Base-by-base conservation (phyloP, 2,888 invertebrate genomes). In the Acrobasis repandana region DNA sequence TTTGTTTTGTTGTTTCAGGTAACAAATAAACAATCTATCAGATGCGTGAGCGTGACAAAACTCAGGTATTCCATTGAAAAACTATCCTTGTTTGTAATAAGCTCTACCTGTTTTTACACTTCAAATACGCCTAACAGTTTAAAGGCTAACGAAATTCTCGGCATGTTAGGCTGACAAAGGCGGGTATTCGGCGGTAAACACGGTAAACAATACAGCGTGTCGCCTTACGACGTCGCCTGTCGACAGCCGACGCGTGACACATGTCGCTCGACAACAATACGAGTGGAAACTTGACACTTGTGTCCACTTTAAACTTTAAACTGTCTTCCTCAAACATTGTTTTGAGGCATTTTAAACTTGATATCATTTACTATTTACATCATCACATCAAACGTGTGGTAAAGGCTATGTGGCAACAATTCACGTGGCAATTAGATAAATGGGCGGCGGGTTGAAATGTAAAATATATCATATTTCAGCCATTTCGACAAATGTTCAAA, bases 71-170 rank as follows among this genome's bases (percentile, higher is more conserved):
- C 14, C 18, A 38, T 18, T 38, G n/a, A 43, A 54, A 43, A 14
- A 54, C 34, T 11, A 34, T 51, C n/a, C 15, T 38, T 38, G 5
- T 34, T 50, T 50, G 20, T 20, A 28, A 15, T 51, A 28, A 11
- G 5, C 14, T 15, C 14, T 34, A 34, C 33, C 34, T 51, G 51
- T 28, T 50, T 50, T 50, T 15, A 43, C 15, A 38, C 54, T 20
- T 36, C 15, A 52, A 52, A 52, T 52, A 52, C 54, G 14, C 54
- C 38, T 54, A 54, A 54, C 18, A 54, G 54, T 54, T 54, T 38
- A 11, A 38, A 18, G 18, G 54, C 38, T 54, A 54, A 54, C 54
- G 38, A 16, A 38, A 54, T 38, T 38, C 54, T 34, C 9, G 18
- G 11, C 18, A 10, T 38, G 54, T 36, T 36, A 15, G 9, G 34